phyloP scores from a whole-genome alignment of 2,797 vertebrate species.

The Oreonectes daqikongensis region DNA sequence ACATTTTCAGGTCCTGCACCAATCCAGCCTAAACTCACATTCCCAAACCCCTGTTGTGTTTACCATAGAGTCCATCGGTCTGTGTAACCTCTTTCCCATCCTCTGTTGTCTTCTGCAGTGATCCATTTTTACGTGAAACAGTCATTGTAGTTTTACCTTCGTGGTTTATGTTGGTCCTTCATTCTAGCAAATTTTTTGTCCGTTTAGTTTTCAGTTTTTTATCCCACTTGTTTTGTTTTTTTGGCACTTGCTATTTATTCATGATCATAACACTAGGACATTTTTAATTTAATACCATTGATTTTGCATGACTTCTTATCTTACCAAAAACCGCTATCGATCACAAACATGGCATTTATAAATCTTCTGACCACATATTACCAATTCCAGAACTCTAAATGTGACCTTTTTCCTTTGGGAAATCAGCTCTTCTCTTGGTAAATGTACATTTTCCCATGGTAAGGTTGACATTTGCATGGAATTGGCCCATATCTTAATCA shows the following conservation, averaged over 20 bases:
- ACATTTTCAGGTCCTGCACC: conserved; percentile 46
- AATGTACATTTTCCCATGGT: background rate
- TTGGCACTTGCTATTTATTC: background rate
- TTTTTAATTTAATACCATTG: background rate
- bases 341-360: background rate
- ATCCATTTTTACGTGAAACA: background rate
- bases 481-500: background rate
- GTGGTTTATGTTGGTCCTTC: background rate
- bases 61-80: background rate
- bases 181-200: background rate
- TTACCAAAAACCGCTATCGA: conserved; percentile 4
- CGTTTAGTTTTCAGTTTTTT: background rate
- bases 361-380: background rate
- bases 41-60: conserved; percentile 5
- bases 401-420: background rate
- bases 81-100: background rate
- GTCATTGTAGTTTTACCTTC: background rate
- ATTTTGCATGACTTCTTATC: conserved; percentile 16
- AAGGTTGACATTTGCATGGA: background rate
- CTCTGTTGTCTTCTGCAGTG: conserved; percentile 13
- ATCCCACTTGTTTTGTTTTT: background rate
- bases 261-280: background rate
- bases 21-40: conserved; percentile 27
- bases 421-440: background rate
- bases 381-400: no score